Evolutionary conservation across 2,888 invertebrate genomes (phyloP), one percentile per base, ranked within the genome.

Genomic region (Camptogramma bilineatum): DNA sequence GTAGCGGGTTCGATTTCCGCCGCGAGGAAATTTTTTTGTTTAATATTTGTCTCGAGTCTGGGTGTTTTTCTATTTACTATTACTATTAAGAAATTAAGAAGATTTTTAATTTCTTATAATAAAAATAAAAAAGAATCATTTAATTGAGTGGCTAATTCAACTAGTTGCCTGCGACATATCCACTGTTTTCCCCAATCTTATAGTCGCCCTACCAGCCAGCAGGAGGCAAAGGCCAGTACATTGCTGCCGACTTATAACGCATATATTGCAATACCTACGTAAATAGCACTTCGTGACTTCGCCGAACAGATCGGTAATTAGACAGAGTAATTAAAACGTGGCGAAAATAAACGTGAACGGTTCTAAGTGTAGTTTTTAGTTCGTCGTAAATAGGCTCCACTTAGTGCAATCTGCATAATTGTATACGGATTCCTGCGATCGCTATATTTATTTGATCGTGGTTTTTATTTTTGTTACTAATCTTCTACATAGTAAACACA

Each of bases 151-250:
- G n/a, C n/a, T n/a, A n/a, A n/a, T n/a, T n/a, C n/a, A n/a, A n/a
- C n/a, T n/a, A n/a, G n/a, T n/a, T n/a, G n/a, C n/a, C n/a, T n/a
- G n/a, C n/a, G n/a, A n/a, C n/a, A 4, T 52, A 17, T 54, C 54
- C 31, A 13, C 3, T 17, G 0, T 19, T n/a, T 21, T 48, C 7
- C 18, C 34, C n/a, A 34, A 19, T 18, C 17, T 48, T 19, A 56
- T 56, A 21, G 55, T 47, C 47, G n/a, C 47, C 55, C 52, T 42
- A 62, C 13, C 42, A 42, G 66, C 13, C 82, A 82, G 78, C 79
- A 67, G 80, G 83, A 75, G 77, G 75, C 76, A 78, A 74, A 80
- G 78, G 78, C 76, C 77, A 70, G 74, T 66, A 68, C 63, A 68
- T 42, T 51, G 70, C 78, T 75, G 79, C 80, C 77, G 75, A 77